Evolutionary conservation across 2,797 vertebrate genomes (phyloP), one percentile per base, ranked within the genome.

Genomic region (Sebastes wilsoni): DNA sequence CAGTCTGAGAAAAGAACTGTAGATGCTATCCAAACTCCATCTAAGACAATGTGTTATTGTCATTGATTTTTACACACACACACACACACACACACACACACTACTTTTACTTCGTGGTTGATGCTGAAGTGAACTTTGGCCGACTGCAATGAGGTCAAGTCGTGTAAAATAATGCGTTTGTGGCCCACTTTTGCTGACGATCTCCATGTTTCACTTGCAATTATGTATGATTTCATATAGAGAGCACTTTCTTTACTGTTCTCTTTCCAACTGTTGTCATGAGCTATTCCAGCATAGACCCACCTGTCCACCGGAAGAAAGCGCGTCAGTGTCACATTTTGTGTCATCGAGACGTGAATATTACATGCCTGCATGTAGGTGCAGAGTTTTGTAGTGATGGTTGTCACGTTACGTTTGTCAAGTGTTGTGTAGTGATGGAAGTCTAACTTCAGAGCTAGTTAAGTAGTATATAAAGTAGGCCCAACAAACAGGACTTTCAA

Each of bases 1-100:
- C 90, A 90, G 89, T 85, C 87, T 89, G 87, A 89, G 83, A 89
- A 90, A 84, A 84, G 72, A 83, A 81, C 77, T 56, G 71, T 71
- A 79, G 70, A 89, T 85, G 79, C 69, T 72, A 46, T 91, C 85
- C 77, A 92, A 92, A 86, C 78, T 74, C 72, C 32, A 25, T 83
- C 76, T 72, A 71, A 84, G 84, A 94, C 82, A 86, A 84, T 87
- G 77, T 92, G 81, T 90, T 92, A 80, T 82, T 88, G 74, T 85
- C 79, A 86, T 90, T 84, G 83, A 84, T 86, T 91, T 85, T 76
- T 2, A 30, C 78, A 72, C 74, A 81, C 62, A 56, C 79, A 72
- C 74, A 81, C 66, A 56, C 79, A 72, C 74, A 81, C 66, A 58
- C 79, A 56, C 79, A 72, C 74, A 81, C 66, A 58, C 80, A 69